Conservation (phyloP, 2,797 vertebrate species). For the Petrocephalus sullivani region DNA sequence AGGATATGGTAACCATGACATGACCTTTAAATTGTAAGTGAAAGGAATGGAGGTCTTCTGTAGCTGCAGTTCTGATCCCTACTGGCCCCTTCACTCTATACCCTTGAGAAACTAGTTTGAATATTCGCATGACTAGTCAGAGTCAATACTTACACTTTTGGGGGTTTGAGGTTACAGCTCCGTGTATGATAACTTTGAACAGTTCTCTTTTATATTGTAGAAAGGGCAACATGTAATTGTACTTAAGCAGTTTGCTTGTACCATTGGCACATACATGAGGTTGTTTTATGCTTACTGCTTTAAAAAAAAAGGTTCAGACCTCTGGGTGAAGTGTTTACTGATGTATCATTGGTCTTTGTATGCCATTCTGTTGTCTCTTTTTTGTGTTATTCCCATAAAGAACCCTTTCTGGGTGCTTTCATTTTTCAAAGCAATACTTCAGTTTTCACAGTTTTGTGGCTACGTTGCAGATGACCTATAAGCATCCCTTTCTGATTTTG, state of each 20-base stretch:
- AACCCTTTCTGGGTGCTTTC: background rate
- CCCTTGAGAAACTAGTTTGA: background rate
- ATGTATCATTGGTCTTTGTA: background rate
- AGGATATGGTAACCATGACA: background rate
- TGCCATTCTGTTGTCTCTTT: background rate
- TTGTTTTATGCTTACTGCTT: background rate
- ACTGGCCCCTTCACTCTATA: background rate
- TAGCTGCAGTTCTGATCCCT: background rate
- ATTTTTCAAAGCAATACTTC: background rate
- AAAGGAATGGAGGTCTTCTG: background rate
- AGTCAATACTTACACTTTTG: background rate
- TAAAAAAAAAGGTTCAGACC: background rate
- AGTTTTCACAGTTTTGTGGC: conserved; percentile 13
- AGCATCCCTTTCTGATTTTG: conserved; percentile 1
- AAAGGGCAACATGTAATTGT: conserved; percentile 3
- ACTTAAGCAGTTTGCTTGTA: background rate
- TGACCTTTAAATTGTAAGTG: background rate
- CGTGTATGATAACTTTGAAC: background rate
- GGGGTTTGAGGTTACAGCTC: conserved; percentile 12
- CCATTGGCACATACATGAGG: background rate
- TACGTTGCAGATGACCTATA: background rate
- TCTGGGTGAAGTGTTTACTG: background rate
- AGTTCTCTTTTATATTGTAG: background rate
- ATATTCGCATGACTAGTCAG: background rate
- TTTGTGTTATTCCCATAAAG: background rate